Evolutionary conservation across 1,140 invertebrate species (phyloP).

Genomic region (Ganaspis sp.): DNA sequence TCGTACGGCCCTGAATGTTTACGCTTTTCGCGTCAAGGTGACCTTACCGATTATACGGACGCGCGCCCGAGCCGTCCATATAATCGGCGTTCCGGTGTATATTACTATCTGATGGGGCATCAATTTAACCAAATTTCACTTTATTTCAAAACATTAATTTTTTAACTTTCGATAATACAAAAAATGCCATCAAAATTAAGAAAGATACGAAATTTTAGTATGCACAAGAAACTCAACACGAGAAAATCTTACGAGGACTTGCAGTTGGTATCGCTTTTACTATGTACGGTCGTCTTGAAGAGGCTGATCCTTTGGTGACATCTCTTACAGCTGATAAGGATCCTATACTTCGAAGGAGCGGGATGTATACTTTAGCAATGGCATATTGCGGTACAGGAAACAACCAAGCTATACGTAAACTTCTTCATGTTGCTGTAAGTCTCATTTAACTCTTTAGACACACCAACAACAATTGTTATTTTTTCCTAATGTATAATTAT

Average conservation of each 20-base stretch:
- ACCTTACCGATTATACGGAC: too few relatives aligned
- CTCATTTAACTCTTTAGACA: constrained; percentile 15
- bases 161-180: too few relatives aligned
- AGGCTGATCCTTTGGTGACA: constrained; percentile 95
- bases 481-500: too few relatives aligned
- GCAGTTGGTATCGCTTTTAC: constrained; percentile 97
- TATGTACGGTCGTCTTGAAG: constrained; percentile 97
- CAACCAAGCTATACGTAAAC: constrained; percentile 94
- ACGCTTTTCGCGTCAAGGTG: too few relatives aligned
- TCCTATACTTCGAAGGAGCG: constrained; percentile 91
- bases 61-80: too few relatives aligned
- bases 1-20: too few relatives aligned
- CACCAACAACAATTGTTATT: too few relatives aligned
- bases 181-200: too few relatives aligned
- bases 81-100: too few relatives aligned
- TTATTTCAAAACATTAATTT: too few relatives aligned
- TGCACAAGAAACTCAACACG: constrained; percentile 96
- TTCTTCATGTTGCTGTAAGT: constrained; percentile 96
- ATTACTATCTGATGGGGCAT: too few relatives aligned
- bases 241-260: constrained; percentile 97
- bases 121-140: too few relatives aligned
- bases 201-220: constrained; percentile 74
- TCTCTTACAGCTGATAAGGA: constrained; percentile 91
- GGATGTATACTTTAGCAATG: constrained; percentile 98
- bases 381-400: constrained; percentile 99